Conservation (phyloP, 2,888 invertebrate species). For the Trypoxylon attenuatum region DNA sequence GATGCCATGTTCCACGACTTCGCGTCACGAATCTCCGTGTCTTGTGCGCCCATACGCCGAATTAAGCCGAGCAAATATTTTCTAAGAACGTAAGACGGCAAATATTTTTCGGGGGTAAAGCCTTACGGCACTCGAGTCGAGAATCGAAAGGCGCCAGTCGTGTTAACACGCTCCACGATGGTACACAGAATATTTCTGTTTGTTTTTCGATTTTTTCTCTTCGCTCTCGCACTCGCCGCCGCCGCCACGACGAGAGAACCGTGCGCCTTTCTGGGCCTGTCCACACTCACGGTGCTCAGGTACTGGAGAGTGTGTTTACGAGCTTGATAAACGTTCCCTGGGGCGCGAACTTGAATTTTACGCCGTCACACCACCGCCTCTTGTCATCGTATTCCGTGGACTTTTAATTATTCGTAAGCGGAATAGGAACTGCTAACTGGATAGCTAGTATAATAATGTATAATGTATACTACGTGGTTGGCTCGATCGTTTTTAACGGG, state of each 20-base stretch:
- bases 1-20: neutral
- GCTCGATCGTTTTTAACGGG: conserved; percentile 26
- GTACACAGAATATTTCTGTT: neutral
- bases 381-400: conserved; percentile 22
- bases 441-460: too few species aligned
- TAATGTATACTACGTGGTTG: conserved; percentile 37
- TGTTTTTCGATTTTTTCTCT: neutral
- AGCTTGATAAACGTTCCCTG: neutral
- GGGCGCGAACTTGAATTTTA: neutral
- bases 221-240: neutral
- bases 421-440: conserved; percentile 31
- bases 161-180: neutral
- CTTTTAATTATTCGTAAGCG: conserved; percentile 38
- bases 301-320: neutral
- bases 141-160: conserved; percentile 15
- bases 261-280: neutral
- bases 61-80: conserved; percentile 21
- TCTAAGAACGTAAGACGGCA: conserved; percentile 12
- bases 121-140: conserved; percentile 12
- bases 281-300: neutral
- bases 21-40: neutral
- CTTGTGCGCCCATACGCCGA: neutral
- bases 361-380: conserved; percentile 4
- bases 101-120: conserved; percentile 10
- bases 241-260: neutral